Conservation (phyloP, 2,888 invertebrate genomes). For the Eristalis intricaria region DNA sequence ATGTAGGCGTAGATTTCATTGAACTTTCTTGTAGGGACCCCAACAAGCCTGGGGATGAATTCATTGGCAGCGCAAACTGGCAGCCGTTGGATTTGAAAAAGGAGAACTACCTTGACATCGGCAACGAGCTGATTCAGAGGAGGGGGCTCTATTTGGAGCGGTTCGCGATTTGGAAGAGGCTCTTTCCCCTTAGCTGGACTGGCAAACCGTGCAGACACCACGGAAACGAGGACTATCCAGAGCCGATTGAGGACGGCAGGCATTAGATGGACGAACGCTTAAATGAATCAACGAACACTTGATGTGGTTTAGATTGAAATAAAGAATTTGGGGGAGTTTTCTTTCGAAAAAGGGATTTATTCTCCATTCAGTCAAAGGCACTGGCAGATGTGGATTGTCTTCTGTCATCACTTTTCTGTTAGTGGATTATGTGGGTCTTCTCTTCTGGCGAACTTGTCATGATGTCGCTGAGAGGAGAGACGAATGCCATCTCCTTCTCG, state of each 20-base stretch:
- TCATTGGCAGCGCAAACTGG: conserved; percentile 76
- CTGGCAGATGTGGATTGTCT: no score
- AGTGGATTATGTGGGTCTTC: no score
- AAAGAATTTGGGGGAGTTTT: no score
- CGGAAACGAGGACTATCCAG: conserved; percentile 39
- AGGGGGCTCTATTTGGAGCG: conserved; percentile 69
- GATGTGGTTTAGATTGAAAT: not conserved
- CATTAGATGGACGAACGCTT: not conserved
- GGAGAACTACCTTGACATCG: conserved; percentile 77
- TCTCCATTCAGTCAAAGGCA: no score
- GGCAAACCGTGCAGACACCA: conserved; percentile 27
- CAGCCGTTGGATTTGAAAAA: conserved; percentile 73
- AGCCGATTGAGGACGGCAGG: not conserved
- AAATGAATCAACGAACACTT: not conserved
- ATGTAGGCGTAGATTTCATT: not conserved
- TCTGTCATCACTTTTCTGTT: no score
- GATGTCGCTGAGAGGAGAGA: no score
- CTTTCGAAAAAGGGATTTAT: no score
- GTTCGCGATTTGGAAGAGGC: conserved; percentile 71
- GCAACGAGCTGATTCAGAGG: conserved; percentile 74
- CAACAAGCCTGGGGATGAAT: conserved; percentile 76
- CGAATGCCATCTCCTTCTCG: no score
- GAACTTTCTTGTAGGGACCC: conserved; percentile 75
- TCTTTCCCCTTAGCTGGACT: conserved; percentile 71
- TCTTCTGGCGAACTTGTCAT: no score